phyloP scores from a whole-genome alignment of 2,113 vertebrate genomes.

The Cygnus atratus region DNA sequence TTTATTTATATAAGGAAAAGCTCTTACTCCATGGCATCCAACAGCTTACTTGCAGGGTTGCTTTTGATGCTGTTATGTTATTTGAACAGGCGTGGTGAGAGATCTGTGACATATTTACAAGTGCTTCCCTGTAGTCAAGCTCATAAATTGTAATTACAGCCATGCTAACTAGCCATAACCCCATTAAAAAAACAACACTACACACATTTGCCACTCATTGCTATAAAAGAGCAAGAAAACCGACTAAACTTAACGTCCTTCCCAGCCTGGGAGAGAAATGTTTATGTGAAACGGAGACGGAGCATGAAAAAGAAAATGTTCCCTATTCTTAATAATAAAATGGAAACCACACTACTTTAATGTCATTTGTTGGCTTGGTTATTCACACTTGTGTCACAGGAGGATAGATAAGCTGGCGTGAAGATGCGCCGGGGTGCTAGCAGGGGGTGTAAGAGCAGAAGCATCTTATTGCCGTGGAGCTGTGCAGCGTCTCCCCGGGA shows the following conservation, averaged over 20 bases:
- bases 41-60: neutral
- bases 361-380: neutral
- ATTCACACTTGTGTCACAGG: neutral
- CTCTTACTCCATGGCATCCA: neutral
- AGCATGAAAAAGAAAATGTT: neutral
- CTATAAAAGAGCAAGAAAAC: constrained; percentile 30
- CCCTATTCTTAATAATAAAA: neutral
- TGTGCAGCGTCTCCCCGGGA: neutral
- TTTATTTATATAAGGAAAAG: neutral
- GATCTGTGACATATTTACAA: constrained; percentile 47
- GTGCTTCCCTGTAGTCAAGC: constrained; percentile 13
- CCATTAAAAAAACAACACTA: neutral
- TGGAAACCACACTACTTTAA: neutral
- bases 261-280: neutral
- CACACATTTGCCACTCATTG: neutral
- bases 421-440: neutral
- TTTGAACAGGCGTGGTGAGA: constrained; percentile 31
- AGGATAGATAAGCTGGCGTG: neutral
- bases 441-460: neutral
- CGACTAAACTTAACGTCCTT: neutral
- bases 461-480: neutral
- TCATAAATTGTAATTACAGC: constrained; percentile 49
- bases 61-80: neutral
- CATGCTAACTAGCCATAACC: constrained; percentile 35
- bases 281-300: neutral